These are phyloP conservation scores for Melanerpes aurifrons DNA, from an alignment of 2,113 vertebrate genomes.

Conservation along the genomic window DNA sequence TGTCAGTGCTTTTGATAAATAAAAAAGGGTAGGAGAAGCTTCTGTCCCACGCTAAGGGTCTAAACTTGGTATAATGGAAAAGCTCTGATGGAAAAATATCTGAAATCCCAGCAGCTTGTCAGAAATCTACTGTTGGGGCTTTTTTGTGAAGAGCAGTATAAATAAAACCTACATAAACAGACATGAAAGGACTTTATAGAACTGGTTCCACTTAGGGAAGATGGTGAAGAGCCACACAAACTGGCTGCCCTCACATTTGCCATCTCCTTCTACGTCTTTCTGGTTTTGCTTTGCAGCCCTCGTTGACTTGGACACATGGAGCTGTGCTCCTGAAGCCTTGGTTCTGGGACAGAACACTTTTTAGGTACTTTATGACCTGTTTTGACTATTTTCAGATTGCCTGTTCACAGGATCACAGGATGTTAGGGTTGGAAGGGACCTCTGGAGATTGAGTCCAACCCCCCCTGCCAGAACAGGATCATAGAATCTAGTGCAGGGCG, in stretches of 20 bases:
- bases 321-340: neutral
- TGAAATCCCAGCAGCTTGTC: neutral
- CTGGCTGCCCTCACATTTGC: neutral
- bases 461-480: too few relatives aligned
- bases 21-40: neutral
- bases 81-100: neutral
- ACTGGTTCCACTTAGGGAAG: neutral
- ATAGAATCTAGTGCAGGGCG: too few relatives aligned
- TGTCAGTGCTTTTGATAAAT: neutral
- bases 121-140: neutral
- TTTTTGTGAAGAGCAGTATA: neutral
- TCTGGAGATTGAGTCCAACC: too few relatives aligned
- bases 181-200: neutral
- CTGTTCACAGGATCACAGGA: neutral
- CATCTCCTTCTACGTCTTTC: neutral
- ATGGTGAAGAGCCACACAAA: neutral
- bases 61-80: neutral
- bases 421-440: too few relatives aligned
- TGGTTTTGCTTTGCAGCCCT: neutral
- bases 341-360: neutral
- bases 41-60: neutral
- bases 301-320: neutral
- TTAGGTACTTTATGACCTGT: neutral
- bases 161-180: neutral
- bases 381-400: slow-evolving; percentile 19